Evolutionary conservation across 2,113 vertebrate genomes (phyloP).

Genomic region (Dissostichus mawsoni): DNA sequence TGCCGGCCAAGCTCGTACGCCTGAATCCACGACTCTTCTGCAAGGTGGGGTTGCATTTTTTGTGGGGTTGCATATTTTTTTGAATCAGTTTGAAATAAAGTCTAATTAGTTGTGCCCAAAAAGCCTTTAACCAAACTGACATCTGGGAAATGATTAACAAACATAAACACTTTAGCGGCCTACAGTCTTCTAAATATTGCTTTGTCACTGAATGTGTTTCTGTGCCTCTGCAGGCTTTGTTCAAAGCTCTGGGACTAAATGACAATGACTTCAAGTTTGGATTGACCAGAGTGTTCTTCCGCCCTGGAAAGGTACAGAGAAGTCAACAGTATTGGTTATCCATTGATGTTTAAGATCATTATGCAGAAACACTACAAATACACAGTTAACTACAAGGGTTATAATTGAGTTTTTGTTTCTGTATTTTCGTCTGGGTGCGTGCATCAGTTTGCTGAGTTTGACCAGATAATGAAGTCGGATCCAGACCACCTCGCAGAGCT

Average conservation of each 20-base stretch:
- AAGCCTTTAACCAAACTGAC: constrained; percentile 4
- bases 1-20: constrained; percentile 93
- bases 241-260: constrained; percentile 97
- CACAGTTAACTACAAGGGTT: not conserved
- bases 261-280: constrained; percentile 98
- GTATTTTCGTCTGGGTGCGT: not conserved
- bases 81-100: constrained; percentile 29
- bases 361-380: not conserved
- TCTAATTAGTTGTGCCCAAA: constrained; percentile 30
- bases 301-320: constrained; percentile 93
- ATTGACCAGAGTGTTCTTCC: constrained; percentile 97
- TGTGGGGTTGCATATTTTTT: not conserved
- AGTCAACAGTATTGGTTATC: not conserved
- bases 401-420: not conserved
- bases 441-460: constrained; percentile 96
- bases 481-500: constrained; percentile 95
- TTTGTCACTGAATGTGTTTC: constrained; percentile 20
- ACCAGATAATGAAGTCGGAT: constrained; percentile 99
- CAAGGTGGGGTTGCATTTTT: constrained; percentile 85
- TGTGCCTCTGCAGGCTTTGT: constrained; percentile 88
- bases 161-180: not conserved
- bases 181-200: constrained; percentile 7
- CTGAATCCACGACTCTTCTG: constrained; percentile 97
- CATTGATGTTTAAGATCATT: not conserved
- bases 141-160: constrained; percentile 30